Base-by-base conservation (phyloP, 1,140 invertebrate species). In the Magallana gigas region DNA sequence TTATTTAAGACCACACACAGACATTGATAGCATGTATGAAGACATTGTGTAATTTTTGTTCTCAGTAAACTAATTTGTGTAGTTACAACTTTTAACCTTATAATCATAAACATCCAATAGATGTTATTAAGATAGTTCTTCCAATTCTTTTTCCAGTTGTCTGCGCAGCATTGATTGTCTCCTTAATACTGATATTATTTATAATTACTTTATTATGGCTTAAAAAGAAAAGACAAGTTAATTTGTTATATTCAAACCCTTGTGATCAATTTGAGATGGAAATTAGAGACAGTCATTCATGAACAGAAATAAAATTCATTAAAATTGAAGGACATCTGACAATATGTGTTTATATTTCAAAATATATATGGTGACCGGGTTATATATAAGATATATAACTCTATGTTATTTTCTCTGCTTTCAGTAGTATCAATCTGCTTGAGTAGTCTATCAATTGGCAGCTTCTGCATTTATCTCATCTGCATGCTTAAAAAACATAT, bases 261-360 rank as follows among this genome's bases (percentile, higher is more conserved):
- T 71, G 23, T 71, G 68, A 71, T 36, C 23, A 71, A 29, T 71
- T 8, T 29, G 29, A 71, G 68, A 36, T 71, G 29, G 23, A 71
- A 29, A 36, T 29, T 0, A 71, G 8, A 71, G 68, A 71, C n/a
- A n/a, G 23, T 68, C 64, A 68, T 68, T 68, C 5, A 48, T 48
- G 36, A 48, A 48, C 36, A 48, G 36, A 48, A 48, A 48, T 48
- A 48, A 48, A 48, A 48, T 48, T 48, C 36, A 48, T 48, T 48
- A 48, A 48, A 48, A 48, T 48, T 48, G 64, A 23, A 68, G 64
- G 23, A 1, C 64, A 68, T 23, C 64, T 68, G n/a, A 68, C n/a
- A 68, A 68, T 68, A 68, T 68, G 64, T 23, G 64, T 68, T 68
- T 68, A 68, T 68, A 68, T 68, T 23, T 68, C 64, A 68, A 68